Conservation (phyloP, 2,113 vertebrate genomes). For the Myotis lucifugus region DNA sequence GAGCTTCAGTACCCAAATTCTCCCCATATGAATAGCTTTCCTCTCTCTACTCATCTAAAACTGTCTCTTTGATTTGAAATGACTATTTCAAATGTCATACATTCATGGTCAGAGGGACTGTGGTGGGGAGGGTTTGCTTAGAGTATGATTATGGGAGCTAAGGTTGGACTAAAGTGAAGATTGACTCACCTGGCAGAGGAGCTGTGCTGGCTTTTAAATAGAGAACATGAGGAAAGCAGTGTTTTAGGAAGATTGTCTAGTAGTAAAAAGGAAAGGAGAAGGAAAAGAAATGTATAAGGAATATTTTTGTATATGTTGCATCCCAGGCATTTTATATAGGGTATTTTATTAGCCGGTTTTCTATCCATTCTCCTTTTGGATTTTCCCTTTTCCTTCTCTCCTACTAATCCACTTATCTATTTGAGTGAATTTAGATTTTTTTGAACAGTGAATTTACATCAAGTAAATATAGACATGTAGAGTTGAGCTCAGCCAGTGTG, state of each 20-base stretch:
- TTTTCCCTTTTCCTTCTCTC: background rate
- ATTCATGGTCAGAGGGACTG: background rate
- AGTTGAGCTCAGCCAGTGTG: slow-evolving; percentile 21
- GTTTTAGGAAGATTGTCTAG: background rate
- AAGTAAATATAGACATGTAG: background rate
- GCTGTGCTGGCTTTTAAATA: background rate
- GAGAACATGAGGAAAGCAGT: background rate
- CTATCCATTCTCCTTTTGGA: background rate
- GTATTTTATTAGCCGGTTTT: background rate
- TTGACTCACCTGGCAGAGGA: background rate
- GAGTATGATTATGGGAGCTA: background rate
- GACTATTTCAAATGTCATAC: background rate
- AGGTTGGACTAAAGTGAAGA: background rate
- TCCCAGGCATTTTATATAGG: background rate
- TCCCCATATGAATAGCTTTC: background rate
- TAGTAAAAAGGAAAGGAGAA: slow-evolving; percentile 6
- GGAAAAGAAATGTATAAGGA: background rate
- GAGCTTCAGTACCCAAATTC: background rate
- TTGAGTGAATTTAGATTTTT: slow-evolving; percentile 51
- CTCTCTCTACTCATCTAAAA: background rate
- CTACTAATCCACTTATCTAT: background rate
- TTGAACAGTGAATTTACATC: slow-evolving; percentile 48
- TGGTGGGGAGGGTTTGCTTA: background rate
- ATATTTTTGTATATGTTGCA: background rate
- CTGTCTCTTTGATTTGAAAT: background rate